These are phyloP conservation scores for Leptodactylus fallax DNA, from an alignment of 2,797 vertebrate genomes.

Conservation along the genomic window DNA sequence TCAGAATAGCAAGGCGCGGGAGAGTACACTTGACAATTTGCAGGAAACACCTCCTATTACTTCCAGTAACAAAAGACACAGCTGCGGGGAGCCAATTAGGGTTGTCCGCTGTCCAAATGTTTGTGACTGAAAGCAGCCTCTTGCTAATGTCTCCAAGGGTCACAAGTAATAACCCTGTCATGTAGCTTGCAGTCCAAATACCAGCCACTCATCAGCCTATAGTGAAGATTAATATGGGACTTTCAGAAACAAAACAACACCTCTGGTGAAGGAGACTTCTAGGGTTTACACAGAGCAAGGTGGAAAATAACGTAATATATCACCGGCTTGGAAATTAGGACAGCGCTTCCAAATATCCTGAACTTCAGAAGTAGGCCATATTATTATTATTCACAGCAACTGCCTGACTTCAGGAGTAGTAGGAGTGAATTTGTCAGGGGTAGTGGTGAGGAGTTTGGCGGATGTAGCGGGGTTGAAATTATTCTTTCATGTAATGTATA, in stretches of 20 bases:
- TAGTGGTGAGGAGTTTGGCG: background rate
- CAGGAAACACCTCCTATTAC: slow-evolving; percentile 64
- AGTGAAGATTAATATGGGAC: slow-evolving; percentile 72
- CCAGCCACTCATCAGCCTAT: slow-evolving; percentile 64
- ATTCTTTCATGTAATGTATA: background rate
- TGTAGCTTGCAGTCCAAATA: slow-evolving; percentile 60
- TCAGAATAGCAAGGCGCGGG: slow-evolving; percentile 30
- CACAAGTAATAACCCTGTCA: slow-evolving; percentile 70
- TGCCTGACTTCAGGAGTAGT: background rate
- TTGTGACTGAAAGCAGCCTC: slow-evolving; percentile 64
- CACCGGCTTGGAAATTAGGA: background rate
- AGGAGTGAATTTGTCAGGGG: background rate
- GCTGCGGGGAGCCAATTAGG: slow-evolving; percentile 66
- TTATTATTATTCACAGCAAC: background rate
- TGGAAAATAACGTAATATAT: slow-evolving; percentile 44
- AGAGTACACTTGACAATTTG: slow-evolving; percentile 51
- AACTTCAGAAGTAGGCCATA: background rate
- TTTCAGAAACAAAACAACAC: slow-evolving; percentile 66
- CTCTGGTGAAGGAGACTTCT: slow-evolving; percentile 43
- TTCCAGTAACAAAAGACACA: slow-evolving; percentile 66
- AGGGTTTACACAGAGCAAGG: slow-evolving; percentile 49
- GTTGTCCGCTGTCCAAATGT: slow-evolving; percentile 62
- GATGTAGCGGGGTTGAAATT: too few relatives aligned
- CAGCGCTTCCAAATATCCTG: background rate
- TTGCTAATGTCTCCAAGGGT: slow-evolving; percentile 65